Conservation (phyloP, 1,140 invertebrate species). For the Pissodes strobi region DNA sequence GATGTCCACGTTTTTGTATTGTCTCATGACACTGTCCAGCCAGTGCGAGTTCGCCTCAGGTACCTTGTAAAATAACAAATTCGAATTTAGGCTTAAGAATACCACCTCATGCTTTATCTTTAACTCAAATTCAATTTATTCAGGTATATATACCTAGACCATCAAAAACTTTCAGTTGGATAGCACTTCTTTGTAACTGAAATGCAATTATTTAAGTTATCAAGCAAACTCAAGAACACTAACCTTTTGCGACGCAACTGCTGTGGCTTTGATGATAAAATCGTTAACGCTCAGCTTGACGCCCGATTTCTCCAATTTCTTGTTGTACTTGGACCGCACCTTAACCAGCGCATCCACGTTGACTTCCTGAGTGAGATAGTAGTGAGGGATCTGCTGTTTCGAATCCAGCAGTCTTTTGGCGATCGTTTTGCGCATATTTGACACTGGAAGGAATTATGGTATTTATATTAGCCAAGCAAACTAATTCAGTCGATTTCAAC, state of each 20-base stretch:
- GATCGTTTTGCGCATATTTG: constrained; percentile 87
- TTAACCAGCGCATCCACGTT: constrained; percentile 45
- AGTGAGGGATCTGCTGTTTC: constrained; percentile 95
- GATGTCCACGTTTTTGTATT: constrained; percentile 76
- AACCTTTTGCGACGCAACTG: constrained; percentile 81
- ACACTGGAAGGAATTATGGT: constrained; percentile 58
- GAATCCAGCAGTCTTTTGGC: constrained; percentile 90
- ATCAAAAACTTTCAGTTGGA: too few species aligned
- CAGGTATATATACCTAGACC: too few species aligned
- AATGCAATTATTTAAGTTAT: not conserved
- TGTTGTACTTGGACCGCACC: constrained; percentile 40
- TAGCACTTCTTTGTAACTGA: too few species aligned
- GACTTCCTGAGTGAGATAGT: constrained; percentile 44
- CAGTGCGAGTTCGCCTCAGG: constrained; percentile 96
- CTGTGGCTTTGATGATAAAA: constrained; percentile 95
- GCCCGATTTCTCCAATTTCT: constrained; percentile 44
- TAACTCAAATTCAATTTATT: too few species aligned
- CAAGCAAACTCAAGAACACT: constrained; percentile 8
- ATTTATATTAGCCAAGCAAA: not conserved
- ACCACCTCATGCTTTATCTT: too few species aligned
- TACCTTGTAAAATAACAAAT: constrained; percentile 63
- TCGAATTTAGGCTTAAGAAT: too few species aligned
- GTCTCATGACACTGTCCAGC: constrained; percentile 89
- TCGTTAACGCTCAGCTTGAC: constrained; percentile 48
- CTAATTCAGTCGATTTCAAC: too few species aligned